Percentiles rank a stretch among this genome's conserved stretches.
Conservation (phyloP, 2,797 vertebrate genomes). For the Pseudomugil gertrudae region DNA sequence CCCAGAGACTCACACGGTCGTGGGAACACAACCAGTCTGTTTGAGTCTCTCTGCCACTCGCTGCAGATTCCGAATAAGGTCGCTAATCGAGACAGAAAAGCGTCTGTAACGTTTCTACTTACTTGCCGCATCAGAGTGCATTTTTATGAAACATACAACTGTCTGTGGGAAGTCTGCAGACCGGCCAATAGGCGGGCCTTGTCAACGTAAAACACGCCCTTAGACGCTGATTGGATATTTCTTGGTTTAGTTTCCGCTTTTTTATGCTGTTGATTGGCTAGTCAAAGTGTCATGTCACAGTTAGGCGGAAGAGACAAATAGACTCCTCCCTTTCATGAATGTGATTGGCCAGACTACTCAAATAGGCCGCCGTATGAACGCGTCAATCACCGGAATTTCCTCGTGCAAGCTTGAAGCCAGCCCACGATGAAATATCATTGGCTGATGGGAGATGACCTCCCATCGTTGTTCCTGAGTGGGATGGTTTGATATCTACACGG, state of each 20-base stretch:
- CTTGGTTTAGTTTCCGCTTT: constrained; percentile 36
- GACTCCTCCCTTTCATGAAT: constrained; percentile 30
- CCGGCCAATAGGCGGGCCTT: constrained; percentile 86
- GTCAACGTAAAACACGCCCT: constrained; percentile 66
- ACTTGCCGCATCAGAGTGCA: constrained; percentile 99
- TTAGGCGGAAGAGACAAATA: constrained; percentile 9
- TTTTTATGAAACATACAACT: constrained; percentile 96
- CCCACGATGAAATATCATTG: constrained; percentile 80
- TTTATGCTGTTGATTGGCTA: constrained; percentile 42
- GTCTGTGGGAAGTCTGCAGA: constrained; percentile 86
- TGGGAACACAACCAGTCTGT: constrained; percentile 21
- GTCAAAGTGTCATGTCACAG: constrained; percentile 29
- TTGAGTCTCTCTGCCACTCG: constrained; percentile 7
- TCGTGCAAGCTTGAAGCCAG: constrained; percentile 79
- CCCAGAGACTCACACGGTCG: constrained; percentile 44
- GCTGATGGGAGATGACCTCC: constrained; percentile 40
- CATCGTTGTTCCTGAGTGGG: background rate
- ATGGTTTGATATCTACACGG: constrained; percentile 22
- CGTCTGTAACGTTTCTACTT: constrained; percentile 83
- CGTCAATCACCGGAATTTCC: constrained; percentile 75
- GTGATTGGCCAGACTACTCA: constrained; percentile 59
- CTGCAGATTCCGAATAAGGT: background rate
- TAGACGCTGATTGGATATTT: constrained; percentile 47
- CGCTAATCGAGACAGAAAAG: constrained; percentile 41
- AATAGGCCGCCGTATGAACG: constrained; percentile 43